These are phyloP conservation scores for Danionella cerebrum DNA, from an alignment of 2,113 vertebrate species.

Conservation along the genomic window DNA sequence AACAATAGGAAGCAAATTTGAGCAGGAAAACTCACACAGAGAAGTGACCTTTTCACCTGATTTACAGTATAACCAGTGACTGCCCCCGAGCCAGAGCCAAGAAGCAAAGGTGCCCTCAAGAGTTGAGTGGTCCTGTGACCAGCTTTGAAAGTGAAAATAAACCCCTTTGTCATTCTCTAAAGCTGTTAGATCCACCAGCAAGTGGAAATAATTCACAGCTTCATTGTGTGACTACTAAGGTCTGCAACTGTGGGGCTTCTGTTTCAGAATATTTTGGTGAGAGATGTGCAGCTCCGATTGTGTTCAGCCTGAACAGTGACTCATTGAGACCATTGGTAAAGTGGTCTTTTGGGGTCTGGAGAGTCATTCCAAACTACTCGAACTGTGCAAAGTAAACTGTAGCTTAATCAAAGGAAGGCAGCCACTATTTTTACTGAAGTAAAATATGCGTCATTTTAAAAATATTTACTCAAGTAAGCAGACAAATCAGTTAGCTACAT, in stretches of 20 bases:
- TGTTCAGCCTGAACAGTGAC: constrained; percentile 62
- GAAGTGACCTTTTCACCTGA: constrained; percentile 52
- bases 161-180: constrained; percentile 16
- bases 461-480: no score
- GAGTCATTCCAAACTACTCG: constrained; percentile 50
- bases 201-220: constrained; percentile 50
- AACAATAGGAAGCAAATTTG: constrained; percentile 44
- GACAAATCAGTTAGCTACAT: no score
- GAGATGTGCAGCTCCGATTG: constrained; percentile 49
- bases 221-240: constrained; percentile 54
- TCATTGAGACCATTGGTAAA: constrained; percentile 52
- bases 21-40: constrained; percentile 46
- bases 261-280: constrained; percentile 65
- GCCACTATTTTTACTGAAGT: no score
- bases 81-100: constrained; percentile 63
- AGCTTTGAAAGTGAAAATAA: constrained; percentile 29
- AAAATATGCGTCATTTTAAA: no score
- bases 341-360: constrained; percentile 48
- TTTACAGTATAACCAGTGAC: constrained; percentile 66
- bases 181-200: constrained; percentile 47
- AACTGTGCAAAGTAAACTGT: no score
- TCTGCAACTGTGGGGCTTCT: constrained; percentile 47
- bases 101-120: constrained; percentile 34
- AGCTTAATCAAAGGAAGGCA: no score
- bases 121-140: no score